phyloP scores from a whole-genome alignment of 2,888 invertebrate genomes.

The Odiellus spinosus region DNA sequence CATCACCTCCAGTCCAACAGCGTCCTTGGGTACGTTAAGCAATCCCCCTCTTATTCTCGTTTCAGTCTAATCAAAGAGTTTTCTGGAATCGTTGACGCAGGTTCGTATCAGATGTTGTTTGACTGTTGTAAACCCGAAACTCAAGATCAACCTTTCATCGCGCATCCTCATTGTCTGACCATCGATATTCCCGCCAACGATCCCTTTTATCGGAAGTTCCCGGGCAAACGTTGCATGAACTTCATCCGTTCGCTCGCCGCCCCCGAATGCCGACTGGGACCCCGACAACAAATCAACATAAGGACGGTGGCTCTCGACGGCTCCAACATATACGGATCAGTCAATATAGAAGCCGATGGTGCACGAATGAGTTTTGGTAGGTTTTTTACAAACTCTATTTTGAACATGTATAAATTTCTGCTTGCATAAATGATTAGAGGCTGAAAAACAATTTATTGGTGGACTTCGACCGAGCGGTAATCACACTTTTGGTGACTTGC shows the following conservation, averaged over 20 bases:
- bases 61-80: too few relatives aligned
- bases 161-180: constrained; percentile 86
- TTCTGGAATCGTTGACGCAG: too few relatives aligned
- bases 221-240: constrained; percentile 18
- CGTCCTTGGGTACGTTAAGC: background rate
- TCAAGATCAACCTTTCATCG: too few relatives aligned
- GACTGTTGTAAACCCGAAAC: constrained; percentile 19
- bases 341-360: too few relatives aligned
- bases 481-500: too few relatives aligned
- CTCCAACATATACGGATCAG: constrained; percentile 68
- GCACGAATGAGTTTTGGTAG: too few relatives aligned
- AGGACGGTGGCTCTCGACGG: constrained; percentile 78
- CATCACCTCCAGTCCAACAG: constrained; percentile 67
- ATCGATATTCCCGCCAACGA: constrained; percentile 76
- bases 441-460: too few relatives aligned
- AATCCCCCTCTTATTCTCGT: too few relatives aligned
- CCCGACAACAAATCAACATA: constrained; percentile 76
- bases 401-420: too few relatives aligned
- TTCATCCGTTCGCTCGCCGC: constrained; percentile 21
- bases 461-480: too few relatives aligned
- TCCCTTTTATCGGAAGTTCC: constrained; percentile 41
- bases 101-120: constrained; percentile 14
- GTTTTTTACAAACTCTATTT: too few relatives aligned
- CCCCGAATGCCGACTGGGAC: constrained; percentile 18
- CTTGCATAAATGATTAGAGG: too few relatives aligned